Evolutionary conservation across 2,113 vertebrate species (phyloP).

Genomic region (Excalfactoria chinensis): DNA sequence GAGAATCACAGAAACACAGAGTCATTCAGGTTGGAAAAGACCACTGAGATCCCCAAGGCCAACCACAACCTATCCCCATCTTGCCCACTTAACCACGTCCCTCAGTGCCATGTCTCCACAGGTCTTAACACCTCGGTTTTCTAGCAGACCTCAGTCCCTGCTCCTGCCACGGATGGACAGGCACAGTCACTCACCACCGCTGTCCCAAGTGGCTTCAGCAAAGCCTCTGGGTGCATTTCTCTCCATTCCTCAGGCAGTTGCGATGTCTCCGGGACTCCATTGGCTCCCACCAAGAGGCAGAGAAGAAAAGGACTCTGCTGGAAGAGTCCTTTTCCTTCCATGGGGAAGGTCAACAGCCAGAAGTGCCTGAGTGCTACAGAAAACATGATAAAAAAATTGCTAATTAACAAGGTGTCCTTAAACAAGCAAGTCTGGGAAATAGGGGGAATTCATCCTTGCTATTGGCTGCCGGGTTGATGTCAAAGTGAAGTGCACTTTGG

Average conservation of each 20-base stretch:
- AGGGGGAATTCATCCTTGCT: background rate
- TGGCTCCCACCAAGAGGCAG: background rate
- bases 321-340: too few species aligned
- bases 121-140: too few species aligned
- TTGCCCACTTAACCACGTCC: too few species aligned
- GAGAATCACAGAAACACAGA: too few species aligned
- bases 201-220: background rate
- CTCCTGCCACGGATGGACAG: background rate
- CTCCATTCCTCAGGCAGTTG: background rate
- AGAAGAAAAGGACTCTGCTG: background rate
- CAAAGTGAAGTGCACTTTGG: background rate
- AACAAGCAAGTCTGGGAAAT: background rate
- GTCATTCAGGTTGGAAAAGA: too few species aligned
- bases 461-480: background rate
- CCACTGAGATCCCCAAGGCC: too few species aligned
- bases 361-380: background rate
- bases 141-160: rapidly evolving
- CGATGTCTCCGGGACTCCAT: background rate
- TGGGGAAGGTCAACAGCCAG: background rate
- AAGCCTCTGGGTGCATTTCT: background rate
- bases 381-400: background rate
- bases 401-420: background rate
- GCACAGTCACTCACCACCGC: rapidly evolving
- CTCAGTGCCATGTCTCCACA: too few species aligned
- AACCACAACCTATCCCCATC: too few species aligned